A percentile compares a stretch with the other conserved stretches of the same genome.
Evolutionary conservation across 2,797 vertebrate species (phyloP).

Genomic region (Enteromius viviparus): DNA sequence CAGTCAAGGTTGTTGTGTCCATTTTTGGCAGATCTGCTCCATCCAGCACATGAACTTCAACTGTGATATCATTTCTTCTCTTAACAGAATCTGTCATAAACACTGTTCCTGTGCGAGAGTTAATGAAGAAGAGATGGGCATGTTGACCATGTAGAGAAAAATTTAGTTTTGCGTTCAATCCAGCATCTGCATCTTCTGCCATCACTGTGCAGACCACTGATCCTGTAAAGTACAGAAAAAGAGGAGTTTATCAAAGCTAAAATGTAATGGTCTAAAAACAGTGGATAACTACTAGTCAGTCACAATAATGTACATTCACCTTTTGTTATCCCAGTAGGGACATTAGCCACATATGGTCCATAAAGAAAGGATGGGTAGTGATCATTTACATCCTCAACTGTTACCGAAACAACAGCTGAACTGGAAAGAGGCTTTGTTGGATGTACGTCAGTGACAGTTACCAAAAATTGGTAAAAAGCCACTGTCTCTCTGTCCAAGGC

Average conservation of each 20-base stretch:
- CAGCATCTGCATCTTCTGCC: constrained; percentile 75
- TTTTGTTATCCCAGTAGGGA: constrained; percentile 67
- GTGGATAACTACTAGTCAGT: background rate
- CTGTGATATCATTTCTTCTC: constrained; percentile 64
- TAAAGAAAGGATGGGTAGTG: constrained; percentile 76
- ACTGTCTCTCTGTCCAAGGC: constrained; percentile 75
- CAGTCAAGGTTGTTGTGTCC: constrained; percentile 74
- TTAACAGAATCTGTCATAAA: constrained; percentile 59
- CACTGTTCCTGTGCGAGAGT: constrained; percentile 70
- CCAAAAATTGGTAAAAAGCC: constrained; percentile 69
- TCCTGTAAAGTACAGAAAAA: constrained; percentile 64
- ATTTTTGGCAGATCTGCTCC: constrained; percentile 70
- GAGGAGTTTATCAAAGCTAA: background rate
- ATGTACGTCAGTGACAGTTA: constrained; percentile 71
- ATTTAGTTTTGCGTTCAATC: constrained; percentile 74
- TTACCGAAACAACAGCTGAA: constrained; percentile 72
- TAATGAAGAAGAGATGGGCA: constrained; percentile 72
- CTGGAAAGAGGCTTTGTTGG: constrained; percentile 70
- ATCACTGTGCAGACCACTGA: constrained; percentile 74
- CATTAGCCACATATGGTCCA: constrained; percentile 78
- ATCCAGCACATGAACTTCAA: constrained; percentile 75
- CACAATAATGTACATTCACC: constrained; percentile 59
- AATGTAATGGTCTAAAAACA: background rate
- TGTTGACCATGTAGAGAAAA: constrained; percentile 75
- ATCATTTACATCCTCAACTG: constrained; percentile 78